Base-by-base conservation (phyloP, 1,140 invertebrate genomes). In the Goniozus legneri region DNA sequence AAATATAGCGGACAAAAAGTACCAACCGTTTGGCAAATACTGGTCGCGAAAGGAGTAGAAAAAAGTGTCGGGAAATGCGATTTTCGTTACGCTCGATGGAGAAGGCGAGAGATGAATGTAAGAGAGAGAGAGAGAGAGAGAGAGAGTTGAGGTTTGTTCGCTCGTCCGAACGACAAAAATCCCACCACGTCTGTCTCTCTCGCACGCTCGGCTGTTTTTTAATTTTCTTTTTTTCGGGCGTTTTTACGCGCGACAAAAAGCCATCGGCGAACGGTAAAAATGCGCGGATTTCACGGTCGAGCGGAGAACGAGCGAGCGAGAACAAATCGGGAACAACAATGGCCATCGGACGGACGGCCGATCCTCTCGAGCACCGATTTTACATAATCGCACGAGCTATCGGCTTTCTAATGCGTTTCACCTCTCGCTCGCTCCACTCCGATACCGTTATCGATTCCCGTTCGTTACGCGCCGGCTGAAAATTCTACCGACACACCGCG, bases 121-220 rank as follows among this genome's bases (percentile, higher is more conserved):
- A 27, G 30, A 43, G 44, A 16, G 44, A 42, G 32, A 20, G 35
- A 33, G 35, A 47, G 31, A 50, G 46, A 54, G 36, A 47, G 56
- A 56, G 49, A 51, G 47, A 62, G n/a, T n/a, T n/a, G n/a, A n/a
- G n/a, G n/a, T 27, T 27, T 27, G 24, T 27, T 27, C 24, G 24
- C 24, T 4, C 24, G 24, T 10, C 24, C 10, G 30, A 34, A 32
- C 18, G 21, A 13, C 10, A 27, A 27, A 27, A 27, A 27, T 27
- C 10, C 10, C 24, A 27, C 24, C 24, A n/a, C n/a, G n/a, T n/a
- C n/a, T n/a, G n/a, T n/a, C n/a, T n/a, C n/a, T n/a, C n/a, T n/a
- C n/a, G n/a, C n/a, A n/a, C n/a, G n/a, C n/a, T n/a, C n/a, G n/a
- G n/a, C n/a, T n/a, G n/a, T n/a, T n/a, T n/a, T n/a, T n/a, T n/a